A percentile compares a stretch with the other conserved stretches of the same genome.
These are phyloP conservation scores for Diaprepes abbreviatus DNA, from an alignment of 2,888 invertebrate species.

Conservation along the genomic window DNA sequence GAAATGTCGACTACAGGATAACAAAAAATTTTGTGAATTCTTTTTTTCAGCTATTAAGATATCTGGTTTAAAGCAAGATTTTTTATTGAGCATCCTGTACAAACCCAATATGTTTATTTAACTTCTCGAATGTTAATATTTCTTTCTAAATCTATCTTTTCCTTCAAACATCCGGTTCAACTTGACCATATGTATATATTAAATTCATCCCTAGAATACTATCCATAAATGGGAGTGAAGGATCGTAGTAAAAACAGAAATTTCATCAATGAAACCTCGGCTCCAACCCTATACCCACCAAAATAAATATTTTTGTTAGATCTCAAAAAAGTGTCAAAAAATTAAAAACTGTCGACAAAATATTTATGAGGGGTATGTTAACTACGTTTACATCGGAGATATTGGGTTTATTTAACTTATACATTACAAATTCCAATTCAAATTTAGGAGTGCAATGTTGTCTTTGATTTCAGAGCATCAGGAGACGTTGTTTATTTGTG, in stretches of 20 bases:
- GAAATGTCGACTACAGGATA: no score
- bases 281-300: slow-evolving; percentile 10
- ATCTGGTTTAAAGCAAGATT: no score
- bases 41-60: no score
- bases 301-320: slow-evolving; percentile 19
- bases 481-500: no score
- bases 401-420: no score
- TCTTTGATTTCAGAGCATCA: no score
- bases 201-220: slow-evolving; percentile 1
- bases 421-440: no score
- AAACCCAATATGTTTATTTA: no score
- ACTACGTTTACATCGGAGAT: slow-evolving; percentile 2
- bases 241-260: slow-evolving; percentile 19
- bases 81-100: no score
- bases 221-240: not conserved
- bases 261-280: slow-evolving; percentile 15
- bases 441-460: no score
- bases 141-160: not conserved
- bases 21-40: no score
- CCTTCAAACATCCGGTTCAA: slow-evolving; percentile 8
- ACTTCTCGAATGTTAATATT: no score
- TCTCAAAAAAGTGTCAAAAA: slow-evolving; percentile 19
- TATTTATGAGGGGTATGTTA: not conserved
- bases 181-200: slow-evolving; percentile 6
- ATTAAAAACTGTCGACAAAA: slow-evolving; percentile 27